Percentiles rank a stretch among this genome's conserved stretches.
phyloP scores from a whole-genome alignment of 2,113 vertebrate species.

The Upupa epops region DNA sequence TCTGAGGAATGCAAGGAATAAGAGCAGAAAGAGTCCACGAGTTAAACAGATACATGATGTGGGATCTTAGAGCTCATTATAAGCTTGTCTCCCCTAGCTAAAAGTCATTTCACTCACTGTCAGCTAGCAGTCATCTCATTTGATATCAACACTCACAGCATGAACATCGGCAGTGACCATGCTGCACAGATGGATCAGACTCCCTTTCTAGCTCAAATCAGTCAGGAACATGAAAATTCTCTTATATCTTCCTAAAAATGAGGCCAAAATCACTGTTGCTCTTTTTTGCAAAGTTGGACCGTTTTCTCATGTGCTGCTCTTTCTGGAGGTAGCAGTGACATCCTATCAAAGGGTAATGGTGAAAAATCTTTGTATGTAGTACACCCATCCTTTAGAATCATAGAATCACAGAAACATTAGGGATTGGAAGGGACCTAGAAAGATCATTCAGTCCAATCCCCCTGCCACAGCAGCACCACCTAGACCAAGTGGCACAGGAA shows the following conservation, averaged over 20 bases:
- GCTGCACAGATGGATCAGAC: not conserved
- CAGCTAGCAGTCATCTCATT: not conserved
- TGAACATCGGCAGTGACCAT: not conserved
- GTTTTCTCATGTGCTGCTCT: accelerated
- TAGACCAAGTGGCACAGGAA: too few species aligned
- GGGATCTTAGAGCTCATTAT: not conserved
- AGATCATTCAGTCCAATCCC: too few species aligned
- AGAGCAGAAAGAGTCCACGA: not conserved
- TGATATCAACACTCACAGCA: not conserved
- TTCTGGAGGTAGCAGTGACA: not conserved
- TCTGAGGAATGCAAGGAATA: not conserved
- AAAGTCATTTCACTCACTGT: too few species aligned
- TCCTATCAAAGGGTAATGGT: not conserved
- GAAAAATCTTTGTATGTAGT: not conserved
- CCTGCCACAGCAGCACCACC: too few species aligned
- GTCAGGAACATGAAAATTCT: not conserved
- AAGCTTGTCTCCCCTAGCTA: not conserved
- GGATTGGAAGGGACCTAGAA: too few species aligned
- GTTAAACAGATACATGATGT: accelerated
- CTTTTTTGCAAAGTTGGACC: not conserved
- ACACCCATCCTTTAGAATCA: not conserved
- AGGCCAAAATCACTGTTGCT: not conserved
- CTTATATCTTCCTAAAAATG: not conserved
- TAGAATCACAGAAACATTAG: too few species aligned
- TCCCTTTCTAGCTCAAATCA: not conserved